Conservation (phyloP, 2,113 vertebrate species). For the Trinectes maculatus region DNA sequence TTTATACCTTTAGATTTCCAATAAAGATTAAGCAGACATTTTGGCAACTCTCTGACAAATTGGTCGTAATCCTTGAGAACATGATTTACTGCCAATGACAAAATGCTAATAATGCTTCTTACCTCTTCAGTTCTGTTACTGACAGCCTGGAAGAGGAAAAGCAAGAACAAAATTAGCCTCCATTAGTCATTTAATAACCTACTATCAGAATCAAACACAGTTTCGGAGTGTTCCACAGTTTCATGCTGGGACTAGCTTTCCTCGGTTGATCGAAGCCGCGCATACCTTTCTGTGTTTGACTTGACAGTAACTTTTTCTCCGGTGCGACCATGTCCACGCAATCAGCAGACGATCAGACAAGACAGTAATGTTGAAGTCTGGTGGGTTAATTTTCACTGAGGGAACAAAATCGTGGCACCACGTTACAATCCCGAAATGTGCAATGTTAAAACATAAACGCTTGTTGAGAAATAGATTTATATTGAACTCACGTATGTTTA, state of each 20-base stretch:
- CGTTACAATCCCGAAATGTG: not conserved
- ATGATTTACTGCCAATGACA: too few relatives aligned
- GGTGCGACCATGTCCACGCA: not conserved
- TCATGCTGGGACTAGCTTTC: too few relatives aligned
- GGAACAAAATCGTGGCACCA: not conserved
- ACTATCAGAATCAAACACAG: not conserved
- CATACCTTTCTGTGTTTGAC: slow-evolving; percentile 65
- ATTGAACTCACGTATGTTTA: slow-evolving; percentile 57
- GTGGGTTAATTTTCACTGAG: slow-evolving; percentile 55
- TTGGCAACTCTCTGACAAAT: too few relatives aligned
- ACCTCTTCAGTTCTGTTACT: slow-evolving; percentile 18
- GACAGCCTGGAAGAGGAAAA: slow-evolving; percentile 25
- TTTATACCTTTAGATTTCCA: too few relatives aligned
- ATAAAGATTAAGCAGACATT: too few relatives aligned
- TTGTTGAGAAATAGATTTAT: not conserved
- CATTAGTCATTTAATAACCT: not conserved
- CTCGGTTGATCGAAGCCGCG: not conserved
- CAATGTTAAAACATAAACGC: not conserved
- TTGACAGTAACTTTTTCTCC: slow-evolving; percentile 22
- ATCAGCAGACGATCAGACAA: slow-evolving; percentile 29
- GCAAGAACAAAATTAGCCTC: not conserved
- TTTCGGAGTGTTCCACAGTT: too few relatives aligned
- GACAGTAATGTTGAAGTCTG: not conserved
- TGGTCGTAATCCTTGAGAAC: too few relatives aligned
- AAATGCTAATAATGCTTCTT: not conserved